A percentile compares a stretch with the other conserved stretches of the same genome.
Conservation (phyloP, 2,797 vertebrate species). For the Argentina silus region DNA sequence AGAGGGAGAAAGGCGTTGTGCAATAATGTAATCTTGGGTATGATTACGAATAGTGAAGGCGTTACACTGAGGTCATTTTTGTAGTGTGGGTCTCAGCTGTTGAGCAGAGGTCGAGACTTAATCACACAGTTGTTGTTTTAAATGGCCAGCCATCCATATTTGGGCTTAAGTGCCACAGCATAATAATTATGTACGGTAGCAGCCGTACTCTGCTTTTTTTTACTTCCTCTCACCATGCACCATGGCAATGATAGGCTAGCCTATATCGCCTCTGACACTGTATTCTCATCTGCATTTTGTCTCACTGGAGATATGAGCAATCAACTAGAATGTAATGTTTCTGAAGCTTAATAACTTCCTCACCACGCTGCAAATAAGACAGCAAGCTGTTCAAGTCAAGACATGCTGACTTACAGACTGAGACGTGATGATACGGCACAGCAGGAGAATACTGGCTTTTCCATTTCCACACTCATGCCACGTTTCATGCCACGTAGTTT, state of each 20-base stretch:
- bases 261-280: no score
- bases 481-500: not conserved
- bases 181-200: no score
- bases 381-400: no score
- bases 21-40: not conserved
- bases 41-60: not conserved
- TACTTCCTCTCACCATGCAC: not conserved
- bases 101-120: not conserved
- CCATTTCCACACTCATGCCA: not conserved
- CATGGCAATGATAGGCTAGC: not conserved
- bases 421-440: not conserved
- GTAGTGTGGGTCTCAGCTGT: not conserved
- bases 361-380: no score
- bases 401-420: no score
- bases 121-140: not conserved
- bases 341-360: no score
- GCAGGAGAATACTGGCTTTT: not conserved
- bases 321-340: not conserved
- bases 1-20: not conserved
- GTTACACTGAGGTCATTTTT: not conserved
- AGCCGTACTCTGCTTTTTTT: not conserved
- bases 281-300: no score
- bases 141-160: not conserved
- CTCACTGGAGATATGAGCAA: not conserved
- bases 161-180: not conserved